Evolutionary conservation across 2,113 vertebrate species (phyloP).

Genomic region (Tichodroma muraria): DNA sequence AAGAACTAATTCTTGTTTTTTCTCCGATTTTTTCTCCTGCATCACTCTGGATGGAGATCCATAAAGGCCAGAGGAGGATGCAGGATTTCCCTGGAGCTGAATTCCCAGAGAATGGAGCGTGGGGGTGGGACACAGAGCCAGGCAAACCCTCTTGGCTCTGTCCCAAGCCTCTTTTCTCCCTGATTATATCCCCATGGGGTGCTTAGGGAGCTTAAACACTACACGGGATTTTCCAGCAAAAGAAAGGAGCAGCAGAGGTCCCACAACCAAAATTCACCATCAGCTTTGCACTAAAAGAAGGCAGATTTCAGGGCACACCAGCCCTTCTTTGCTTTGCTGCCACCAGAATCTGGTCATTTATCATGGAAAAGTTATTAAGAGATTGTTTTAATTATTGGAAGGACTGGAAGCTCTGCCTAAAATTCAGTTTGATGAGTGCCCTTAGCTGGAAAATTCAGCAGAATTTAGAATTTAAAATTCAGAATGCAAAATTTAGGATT

Average conservation of each 20-base stretch:
- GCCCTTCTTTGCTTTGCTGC: not conserved
- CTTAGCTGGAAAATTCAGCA: not conserved
- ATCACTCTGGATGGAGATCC: not conserved
- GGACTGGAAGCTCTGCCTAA: not conserved
- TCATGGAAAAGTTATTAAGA: not conserved
- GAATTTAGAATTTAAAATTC: not conserved
- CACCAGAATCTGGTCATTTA: not conserved
- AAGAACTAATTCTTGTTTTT: not conserved
- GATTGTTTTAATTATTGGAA: not conserved
- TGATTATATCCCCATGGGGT: conserved; percentile 19
- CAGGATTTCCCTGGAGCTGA: not conserved
- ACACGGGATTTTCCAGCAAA: conserved; percentile 11
- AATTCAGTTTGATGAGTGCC: accelerated
- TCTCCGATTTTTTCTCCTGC: not conserved
- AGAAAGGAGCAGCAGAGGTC: not conserved
- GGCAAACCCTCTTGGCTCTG: conserved; percentile 28
- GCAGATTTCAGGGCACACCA: not conserved
- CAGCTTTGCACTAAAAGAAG: not conserved
- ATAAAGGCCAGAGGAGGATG: not conserved
- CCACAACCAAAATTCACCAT: not conserved
- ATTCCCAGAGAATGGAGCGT: not conserved
- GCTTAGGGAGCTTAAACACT: conserved; percentile 25
- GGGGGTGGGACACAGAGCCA: not conserved
- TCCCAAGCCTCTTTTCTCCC: conserved; percentile 55
- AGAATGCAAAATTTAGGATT: not conserved